These are phyloP conservation scores for Lochmaea crataegi DNA, from an alignment of 2,888 invertebrate genomes.

Conservation along the genomic window DNA sequence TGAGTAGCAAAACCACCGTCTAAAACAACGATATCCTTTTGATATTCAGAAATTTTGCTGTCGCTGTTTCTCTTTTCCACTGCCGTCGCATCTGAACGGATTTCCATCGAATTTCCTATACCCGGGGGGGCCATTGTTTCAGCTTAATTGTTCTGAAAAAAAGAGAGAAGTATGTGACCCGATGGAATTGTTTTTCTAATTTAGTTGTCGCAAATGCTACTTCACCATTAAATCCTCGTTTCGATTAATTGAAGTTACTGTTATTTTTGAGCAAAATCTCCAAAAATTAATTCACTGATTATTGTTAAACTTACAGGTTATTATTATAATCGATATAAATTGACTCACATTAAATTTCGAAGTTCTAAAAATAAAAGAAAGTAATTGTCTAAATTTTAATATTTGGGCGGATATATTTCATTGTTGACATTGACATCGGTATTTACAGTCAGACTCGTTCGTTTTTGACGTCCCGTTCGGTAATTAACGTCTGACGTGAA, in stretches of 20 bases:
- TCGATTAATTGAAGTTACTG: not conserved
- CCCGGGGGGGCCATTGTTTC: conserved; percentile 57
- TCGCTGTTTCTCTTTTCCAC: not conserved
- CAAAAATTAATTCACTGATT: no score
- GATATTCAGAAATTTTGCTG: not conserved
- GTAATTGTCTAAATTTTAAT: no score
- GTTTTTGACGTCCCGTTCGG: no score
- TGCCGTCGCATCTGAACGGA: conserved; percentile 10
- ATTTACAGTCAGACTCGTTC: no score
- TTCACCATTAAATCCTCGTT: not conserved
- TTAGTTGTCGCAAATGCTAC: not conserved
- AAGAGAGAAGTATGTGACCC: conserved; percentile 3
- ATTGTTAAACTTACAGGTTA: no score
- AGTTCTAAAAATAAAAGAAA: no score
- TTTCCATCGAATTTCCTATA: conserved; percentile 52
- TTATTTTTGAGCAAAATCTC: not conserved
- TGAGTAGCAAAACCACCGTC: conserved; percentile 88
- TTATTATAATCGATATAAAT: no score
- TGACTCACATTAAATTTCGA: no score
- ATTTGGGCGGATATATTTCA: no score
- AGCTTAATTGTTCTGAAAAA: conserved; percentile 23
- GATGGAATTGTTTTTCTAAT: conserved; percentile 4
- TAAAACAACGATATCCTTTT: conserved; percentile 62
- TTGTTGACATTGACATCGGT: no score
- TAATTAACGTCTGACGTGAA: no score